These are phyloP conservation scores for Aselliscus stoliczkanus DNA, from an alignment of 2,797 vertebrate species.

Conservation along the genomic window DNA sequence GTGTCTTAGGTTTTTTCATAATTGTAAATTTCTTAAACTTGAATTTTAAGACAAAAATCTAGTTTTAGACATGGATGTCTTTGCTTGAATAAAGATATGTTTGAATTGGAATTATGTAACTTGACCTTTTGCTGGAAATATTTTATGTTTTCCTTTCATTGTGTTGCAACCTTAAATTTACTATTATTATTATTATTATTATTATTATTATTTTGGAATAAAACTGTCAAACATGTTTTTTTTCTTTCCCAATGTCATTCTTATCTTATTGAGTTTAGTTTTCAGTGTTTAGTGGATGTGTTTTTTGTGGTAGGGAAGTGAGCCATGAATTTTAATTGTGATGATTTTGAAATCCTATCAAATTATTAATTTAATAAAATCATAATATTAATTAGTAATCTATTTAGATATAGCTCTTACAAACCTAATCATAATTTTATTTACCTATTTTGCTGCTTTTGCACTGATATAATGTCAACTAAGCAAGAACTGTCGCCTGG, in stretches of 20 bases:
- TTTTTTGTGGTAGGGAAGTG: neutral
- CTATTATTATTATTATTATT: neutral
- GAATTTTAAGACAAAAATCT: slow-evolving; percentile 15
- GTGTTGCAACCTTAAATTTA: neutral
- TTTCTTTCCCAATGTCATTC: neutral
- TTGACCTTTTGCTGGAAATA: slow-evolving; percentile 24
- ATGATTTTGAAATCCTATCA: slow-evolving; percentile 24
- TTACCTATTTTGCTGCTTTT: neutral
- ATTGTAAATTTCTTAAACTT: slow-evolving; percentile 12
- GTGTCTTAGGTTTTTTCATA: neutral
- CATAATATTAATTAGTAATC: neutral
- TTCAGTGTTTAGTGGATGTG: neutral
- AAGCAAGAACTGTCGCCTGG: neutral
- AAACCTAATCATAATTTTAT: slow-evolving; percentile 12
- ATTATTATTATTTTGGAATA: neutral
- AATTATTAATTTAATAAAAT: slow-evolving; percentile 22
- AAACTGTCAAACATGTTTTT: slow-evolving; percentile 6
- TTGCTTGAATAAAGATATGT: neutral
- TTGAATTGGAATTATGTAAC: slow-evolving; percentile 1
- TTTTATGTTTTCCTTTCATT: slow-evolving; percentile 36
- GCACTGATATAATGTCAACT: neutral
- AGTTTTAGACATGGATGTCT: slow-evolving; percentile 21
- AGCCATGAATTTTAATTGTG: slow-evolving; percentile 10
- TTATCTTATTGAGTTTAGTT: slow-evolving; percentile 29
- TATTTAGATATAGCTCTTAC: neutral